Evolutionary conservation across 2,113 vertebrate genomes (phyloP), one percentile per base, ranked within the genome.

Genomic region (Myiagra hebetior): DNA sequence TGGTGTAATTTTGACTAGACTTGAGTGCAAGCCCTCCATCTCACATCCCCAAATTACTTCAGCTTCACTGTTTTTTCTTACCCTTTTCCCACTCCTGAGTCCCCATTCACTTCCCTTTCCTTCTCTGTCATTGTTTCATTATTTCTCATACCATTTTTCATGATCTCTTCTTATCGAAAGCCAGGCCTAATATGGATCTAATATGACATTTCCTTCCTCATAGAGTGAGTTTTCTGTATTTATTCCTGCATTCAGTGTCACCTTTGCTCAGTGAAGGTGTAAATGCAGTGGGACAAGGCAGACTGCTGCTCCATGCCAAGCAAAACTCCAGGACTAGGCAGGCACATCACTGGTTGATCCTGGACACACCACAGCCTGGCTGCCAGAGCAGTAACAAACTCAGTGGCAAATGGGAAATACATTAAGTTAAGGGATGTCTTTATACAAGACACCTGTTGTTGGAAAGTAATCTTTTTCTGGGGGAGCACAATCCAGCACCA

Each of bases 311-410:
- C 42, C 1, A 0, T 9, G 50, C 14, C 1, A 2, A 87, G 46
- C 27, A 52, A 84, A 91, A 33, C 24, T n/a, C 37, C 37, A 28
- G 50, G 49, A 69, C 8, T 0, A 7, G 30, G 63, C 30, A 47
- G 49, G 37, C 5, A 12, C 46, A 5, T 26, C 0, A 0, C 56
- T n/a, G 55, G 7, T 22, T 0, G 3, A 27, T 6, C 39, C 82
- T 13, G 11, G 42, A 22, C 47, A 9, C 46, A 24, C 30, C 44
- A 16, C 9, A 35, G 27, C 44, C 57, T 42, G 35, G 30, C 53
- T 91, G 53, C 63, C 35, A 16, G 0, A 18, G 13, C 22, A 39
- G 26, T 15, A 11, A 42, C 15, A 47, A 60, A 60, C 44, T 30
- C 57, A 20, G 1, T 19, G 41, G 21, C 4, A 81, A 64, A 39